Evolutionary conservation across 2,113 vertebrate species (phyloP).

Genomic region (Callocephalon fimbriatum): DNA sequence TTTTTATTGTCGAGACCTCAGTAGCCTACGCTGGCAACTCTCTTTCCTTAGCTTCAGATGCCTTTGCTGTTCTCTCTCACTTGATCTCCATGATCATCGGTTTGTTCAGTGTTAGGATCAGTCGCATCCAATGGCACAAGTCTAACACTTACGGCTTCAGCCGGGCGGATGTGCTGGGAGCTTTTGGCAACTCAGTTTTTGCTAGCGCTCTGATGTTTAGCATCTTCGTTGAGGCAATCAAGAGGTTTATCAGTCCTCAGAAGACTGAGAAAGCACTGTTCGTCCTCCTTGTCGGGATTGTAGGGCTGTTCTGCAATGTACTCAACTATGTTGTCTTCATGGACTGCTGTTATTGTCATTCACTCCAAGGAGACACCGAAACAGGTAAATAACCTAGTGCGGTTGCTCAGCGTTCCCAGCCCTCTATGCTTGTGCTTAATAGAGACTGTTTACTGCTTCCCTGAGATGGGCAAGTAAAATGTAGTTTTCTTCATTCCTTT

Average conservation of each 20-base stretch:
- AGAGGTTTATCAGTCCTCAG: slow-evolving; percentile 74
- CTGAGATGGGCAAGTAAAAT: background rate
- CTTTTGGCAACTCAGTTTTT: slow-evolving; percentile 81
- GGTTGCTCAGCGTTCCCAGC: background rate
- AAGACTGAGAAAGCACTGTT: slow-evolving; percentile 69
- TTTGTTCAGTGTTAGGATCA: slow-evolving; percentile 45
- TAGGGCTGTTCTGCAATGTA: slow-evolving; percentile 75
- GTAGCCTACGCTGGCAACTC: slow-evolving; percentile 75
- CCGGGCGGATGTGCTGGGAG: slow-evolving; percentile 79
- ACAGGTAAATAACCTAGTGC: slow-evolving; percentile 66
- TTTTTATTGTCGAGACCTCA: slow-evolving; percentile 71
- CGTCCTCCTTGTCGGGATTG: slow-evolving; percentile 67
- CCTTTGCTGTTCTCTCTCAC: slow-evolving; percentile 80
- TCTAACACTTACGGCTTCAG: slow-evolving; percentile 73
- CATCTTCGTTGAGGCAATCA: slow-evolving; percentile 77
- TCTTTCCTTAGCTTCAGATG: slow-evolving; percentile 79
- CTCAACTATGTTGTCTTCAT: slow-evolving; percentile 79
- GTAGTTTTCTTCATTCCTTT: background rate
- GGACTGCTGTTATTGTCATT: slow-evolving; percentile 75
- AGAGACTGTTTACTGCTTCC: background rate
- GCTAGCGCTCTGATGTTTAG: slow-evolving; percentile 80
- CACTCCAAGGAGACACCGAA: background rate
- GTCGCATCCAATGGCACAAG: slow-evolving; percentile 61
- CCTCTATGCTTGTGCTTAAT: background rate
- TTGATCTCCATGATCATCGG: slow-evolving; percentile 79